phyloP scores from a whole-genome alignment of 1,140 invertebrate species.

The Drosophila repletoides region DNA sequence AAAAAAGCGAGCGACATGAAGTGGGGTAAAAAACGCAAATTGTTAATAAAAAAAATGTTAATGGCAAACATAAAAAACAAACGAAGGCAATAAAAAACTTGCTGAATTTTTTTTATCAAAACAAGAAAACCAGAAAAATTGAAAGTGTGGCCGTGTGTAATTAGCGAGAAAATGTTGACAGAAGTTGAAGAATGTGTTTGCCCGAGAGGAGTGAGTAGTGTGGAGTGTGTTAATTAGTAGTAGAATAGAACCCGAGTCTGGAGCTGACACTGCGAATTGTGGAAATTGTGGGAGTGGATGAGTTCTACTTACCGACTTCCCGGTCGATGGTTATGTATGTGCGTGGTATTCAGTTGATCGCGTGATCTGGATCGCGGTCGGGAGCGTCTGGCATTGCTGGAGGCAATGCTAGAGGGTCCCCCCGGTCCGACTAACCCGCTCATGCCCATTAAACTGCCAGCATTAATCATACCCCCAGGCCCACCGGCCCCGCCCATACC shows the following conservation, averaged over 20 bases:
- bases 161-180: constrained; percentile 30
- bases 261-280: not conserved
- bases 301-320: constrained; percentile 83
- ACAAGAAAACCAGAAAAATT: not conserved
- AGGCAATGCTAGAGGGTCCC: constrained; percentile 83
- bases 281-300: not conserved
- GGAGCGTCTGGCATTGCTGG: constrained; percentile 86
- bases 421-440: constrained; percentile 66
- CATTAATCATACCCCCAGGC: constrained; percentile 68
- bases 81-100: constrained; percentile 12
- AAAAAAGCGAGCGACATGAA: not conserved
- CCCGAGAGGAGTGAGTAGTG: constrained; percentile 12
- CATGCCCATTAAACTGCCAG: constrained; percentile 67
- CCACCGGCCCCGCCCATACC: constrained; percentile 70
- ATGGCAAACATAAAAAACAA: constrained; percentile 30
- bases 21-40: constrained; percentile 6
- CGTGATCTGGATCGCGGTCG: constrained; percentile 86
- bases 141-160: constrained; percentile 44
- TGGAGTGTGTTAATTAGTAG: constrained; percentile 20
- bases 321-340: constrained; percentile 84
- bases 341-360: constrained; percentile 82
- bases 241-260: too few species aligned
- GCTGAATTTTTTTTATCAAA: constrained; percentile 8
- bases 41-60: constrained; percentile 39
- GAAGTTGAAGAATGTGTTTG: constrained; percentile 4